Base-by-base conservation (phyloP, 2,797 vertebrate genomes). In the Takifugu ocellatus region DNA sequence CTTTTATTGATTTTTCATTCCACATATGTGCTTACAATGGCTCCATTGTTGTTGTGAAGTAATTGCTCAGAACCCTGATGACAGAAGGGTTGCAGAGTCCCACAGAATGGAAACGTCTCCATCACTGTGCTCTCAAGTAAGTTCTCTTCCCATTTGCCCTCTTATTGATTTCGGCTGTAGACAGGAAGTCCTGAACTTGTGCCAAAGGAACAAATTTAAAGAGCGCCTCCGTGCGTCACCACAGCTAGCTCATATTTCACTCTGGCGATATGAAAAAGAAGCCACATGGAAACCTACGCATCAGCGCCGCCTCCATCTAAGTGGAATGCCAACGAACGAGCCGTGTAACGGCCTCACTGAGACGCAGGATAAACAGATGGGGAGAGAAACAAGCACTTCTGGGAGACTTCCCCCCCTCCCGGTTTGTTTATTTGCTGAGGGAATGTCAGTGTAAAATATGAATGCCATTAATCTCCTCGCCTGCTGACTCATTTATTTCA, bases 221-320 rank as follows among this genome's bases (percentile, higher is more conserved):
- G 67, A 12, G 47, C 42, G 66, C 17, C 36, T 39, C 59, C 47
- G 5, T 56, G 49, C 56, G 56, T 72, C 70, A 56, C 27, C 61
- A 25, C 31, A 10, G 5, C 12, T 11, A 5, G 0, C 64, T 73
- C 66, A 8, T 68, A 58, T 81, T 81, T 81, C 75, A 79, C 36
- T 49, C 48, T 36, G 1, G 5, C 1, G 12, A n/a, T 11, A 14
- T 58, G 49, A 51, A 66, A 51, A 62, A 62, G 52, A 59, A 53
- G 50, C 52, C 56, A 26, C 55, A 60, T 65, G 69, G 66, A 80
- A 83, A 70, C 55, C 60, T 47, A 59, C 21, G 61, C 70, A 70
- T 74, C 75, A 78, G 74, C 72, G 68, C 36, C 9, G 48, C 72
- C 70, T 79, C 82, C 75, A 69, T 74, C 47, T 1, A 24, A 70